Evolutionary conservation across 2,797 vertebrate genomes (phyloP), one percentile per base, ranked within the genome.

Genomic region (Anguilla marmorata): DNA sequence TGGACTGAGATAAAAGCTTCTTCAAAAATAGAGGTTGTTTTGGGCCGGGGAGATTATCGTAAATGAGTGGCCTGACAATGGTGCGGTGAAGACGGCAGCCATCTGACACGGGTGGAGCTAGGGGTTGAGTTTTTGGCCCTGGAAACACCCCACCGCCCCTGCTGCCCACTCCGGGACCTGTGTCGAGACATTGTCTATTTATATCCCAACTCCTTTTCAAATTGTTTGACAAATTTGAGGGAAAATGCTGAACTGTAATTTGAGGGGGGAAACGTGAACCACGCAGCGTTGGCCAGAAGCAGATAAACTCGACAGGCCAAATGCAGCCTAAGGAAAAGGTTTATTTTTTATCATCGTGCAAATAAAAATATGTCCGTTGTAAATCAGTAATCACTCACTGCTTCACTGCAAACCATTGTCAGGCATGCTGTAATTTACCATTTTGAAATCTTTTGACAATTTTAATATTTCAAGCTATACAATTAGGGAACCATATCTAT

Each of bases 41-140:
- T 85, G 89, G 91, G 88, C 89, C 90, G 91, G 91, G 90, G 89
- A 94, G 92, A 96, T 95, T 94, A 94, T 91, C 89, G 91, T 90
- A 94, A 95, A 94, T 93, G 92, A 93, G 92, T 89, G 93, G 91
- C 93, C 91, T 93, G 93, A 93, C 90, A 90, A 95, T 90, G 60
- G 30, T 87, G 88, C 90, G 92, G 94, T 90, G 92, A 91, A 93
- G 92, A 1, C 0, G 0, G 0, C 90, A 90, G 72, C 16, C 89
- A 89, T 45, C 87, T 89, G 86, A 93, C 93, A 93, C 88, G 93
- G 90, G 93, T 90, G 91, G 91, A 90, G 83, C 84, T 90, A 90
- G 82, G 87, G 80, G 91, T 89, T 91, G 88, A 92, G 90, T 90
- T 6, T 66, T 86, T 27, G 72, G 79, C 86, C 84, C 89, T 24